phyloP scores from a whole-genome alignment of 1,140 invertebrate species.

The Stenopsyche tienmushanensis region DNA sequence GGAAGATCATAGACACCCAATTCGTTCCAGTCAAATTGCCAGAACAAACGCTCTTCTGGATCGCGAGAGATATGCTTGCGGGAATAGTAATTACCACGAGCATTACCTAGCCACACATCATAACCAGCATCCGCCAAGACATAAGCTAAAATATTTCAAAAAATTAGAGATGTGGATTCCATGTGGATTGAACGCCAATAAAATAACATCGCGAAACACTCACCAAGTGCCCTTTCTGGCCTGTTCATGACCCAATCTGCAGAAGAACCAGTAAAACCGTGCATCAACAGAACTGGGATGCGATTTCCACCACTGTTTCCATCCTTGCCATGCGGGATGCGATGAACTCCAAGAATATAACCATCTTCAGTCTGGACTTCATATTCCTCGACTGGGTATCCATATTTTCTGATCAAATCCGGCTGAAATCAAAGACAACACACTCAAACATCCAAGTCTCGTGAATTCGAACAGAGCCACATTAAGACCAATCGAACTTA shows the following conservation, averaged over 20 bases:
- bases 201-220: conserved; percentile 44
- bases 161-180: too few species aligned
- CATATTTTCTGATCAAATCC: conserved; percentile 51
- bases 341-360: conserved; percentile 59
- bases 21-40: conserved; percentile 68
- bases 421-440: too few species aligned
- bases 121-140: conserved; percentile 56
- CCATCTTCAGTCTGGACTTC: conserved; percentile 59
- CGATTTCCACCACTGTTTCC: too few species aligned
- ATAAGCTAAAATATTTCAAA: too few species aligned
- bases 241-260: conserved; percentile 41
- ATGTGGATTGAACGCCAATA: too few species aligned
- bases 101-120: conserved; percentile 72
- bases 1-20: conserved; percentile 70
- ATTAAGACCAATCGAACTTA: too few species aligned
- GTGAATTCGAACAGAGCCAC: too few species aligned
- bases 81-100: conserved; percentile 65
- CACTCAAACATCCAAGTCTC: too few species aligned
- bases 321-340: conserved; percentile 51
- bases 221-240: conserved; percentile 41
- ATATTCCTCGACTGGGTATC: conserved; percentile 56
- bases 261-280: conserved; percentile 35
- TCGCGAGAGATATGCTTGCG: conserved; percentile 51
- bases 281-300: conserved; percentile 5
- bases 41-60: conserved; percentile 49